A percentile compares a stretch with the other conserved stretches of the same genome.
Evolutionary conservation across 2,113 vertebrate species (phyloP).

Genomic region (Saimiri boliviensis): DNA sequence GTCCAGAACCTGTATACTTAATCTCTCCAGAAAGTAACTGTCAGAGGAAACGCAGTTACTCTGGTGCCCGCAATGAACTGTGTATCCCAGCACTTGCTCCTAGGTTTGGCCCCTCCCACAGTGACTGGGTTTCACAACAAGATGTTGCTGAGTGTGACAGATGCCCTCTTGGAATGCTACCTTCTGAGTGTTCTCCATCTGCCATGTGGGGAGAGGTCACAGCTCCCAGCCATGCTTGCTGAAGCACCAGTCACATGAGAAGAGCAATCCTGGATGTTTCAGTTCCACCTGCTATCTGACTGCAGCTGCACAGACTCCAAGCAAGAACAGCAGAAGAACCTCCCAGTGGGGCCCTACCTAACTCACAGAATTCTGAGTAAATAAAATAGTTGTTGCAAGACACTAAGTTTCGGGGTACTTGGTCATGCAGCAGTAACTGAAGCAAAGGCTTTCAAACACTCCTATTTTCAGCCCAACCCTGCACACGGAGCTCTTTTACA

Average conservation of each 20-base stretch:
- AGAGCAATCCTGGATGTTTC: not conserved
- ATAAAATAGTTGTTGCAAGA: not conserved
- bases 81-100: not conserved
- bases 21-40: not conserved
- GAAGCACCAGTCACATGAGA: not conserved
- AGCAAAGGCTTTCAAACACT: not conserved
- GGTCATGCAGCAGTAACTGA: not conserved
- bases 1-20: not conserved
- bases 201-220: not conserved
- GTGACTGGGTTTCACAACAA: not conserved
- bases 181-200: not conserved
- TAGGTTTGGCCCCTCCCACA: not conserved
- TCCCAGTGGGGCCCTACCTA: not conserved
- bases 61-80: not conserved
- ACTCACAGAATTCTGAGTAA: not conserved
- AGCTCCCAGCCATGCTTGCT: rapidly evolving
- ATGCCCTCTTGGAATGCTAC: not conserved
- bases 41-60: not conserved
- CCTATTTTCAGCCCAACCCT: not conserved
- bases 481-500: not conserved
- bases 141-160: not conserved
- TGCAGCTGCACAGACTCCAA: not conserved
- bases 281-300: not conserved
- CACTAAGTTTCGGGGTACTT: not conserved
- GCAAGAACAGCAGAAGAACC: not conserved